Percentiles rank a stretch among this genome's conserved stretches.
phyloP scores from a whole-genome alignment of 2,888 invertebrate species.

The Catocala sponsa region DNA sequence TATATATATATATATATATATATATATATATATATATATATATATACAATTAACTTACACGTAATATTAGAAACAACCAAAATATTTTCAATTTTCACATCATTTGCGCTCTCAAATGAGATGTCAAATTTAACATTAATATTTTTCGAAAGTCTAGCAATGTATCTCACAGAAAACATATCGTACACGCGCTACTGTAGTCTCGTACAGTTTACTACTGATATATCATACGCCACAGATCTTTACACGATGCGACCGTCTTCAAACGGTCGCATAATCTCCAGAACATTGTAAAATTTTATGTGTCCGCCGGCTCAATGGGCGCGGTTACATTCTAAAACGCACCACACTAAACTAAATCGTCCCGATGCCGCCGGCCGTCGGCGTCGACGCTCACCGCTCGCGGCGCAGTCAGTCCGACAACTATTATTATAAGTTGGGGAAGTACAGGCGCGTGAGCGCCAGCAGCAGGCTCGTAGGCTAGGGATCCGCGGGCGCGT shows the following conservation, averaged over 20 bases:
- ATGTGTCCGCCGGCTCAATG: not conserved
- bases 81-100: constrained; percentile 25
- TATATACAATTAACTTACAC: constrained; percentile 50
- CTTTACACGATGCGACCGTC: not conserved
- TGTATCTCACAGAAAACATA: constrained; percentile 27
- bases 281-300: not conserved
- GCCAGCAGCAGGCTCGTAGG: constrained; percentile 14
- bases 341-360: not conserved
- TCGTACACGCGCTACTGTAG: constrained; percentile 15
- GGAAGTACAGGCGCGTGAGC: constrained; percentile 20
- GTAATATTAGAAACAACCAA: constrained; percentile 41
- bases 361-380: not conserved
- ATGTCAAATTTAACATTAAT: constrained; percentile 32
- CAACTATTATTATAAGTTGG: constrained; percentile 8
- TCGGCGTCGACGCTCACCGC: not conserved
- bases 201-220: constrained; percentile 6
- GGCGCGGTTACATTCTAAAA: not conserved
- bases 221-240: constrained; percentile 13
- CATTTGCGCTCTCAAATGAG: constrained; percentile 37
- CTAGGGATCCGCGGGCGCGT: constrained; percentile 48
- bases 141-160: constrained; percentile 41
- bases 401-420: not conserved
- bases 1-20: constrained; percentile 48
- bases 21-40: constrained; percentile 46
- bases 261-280: not conserved